A percentile compares a stretch with the other conserved stretches of the same genome.
These are phyloP conservation scores for Corythornis vintsioides DNA, from an alignment of 2,113 vertebrate genomes.

Conservation along the genomic window DNA sequence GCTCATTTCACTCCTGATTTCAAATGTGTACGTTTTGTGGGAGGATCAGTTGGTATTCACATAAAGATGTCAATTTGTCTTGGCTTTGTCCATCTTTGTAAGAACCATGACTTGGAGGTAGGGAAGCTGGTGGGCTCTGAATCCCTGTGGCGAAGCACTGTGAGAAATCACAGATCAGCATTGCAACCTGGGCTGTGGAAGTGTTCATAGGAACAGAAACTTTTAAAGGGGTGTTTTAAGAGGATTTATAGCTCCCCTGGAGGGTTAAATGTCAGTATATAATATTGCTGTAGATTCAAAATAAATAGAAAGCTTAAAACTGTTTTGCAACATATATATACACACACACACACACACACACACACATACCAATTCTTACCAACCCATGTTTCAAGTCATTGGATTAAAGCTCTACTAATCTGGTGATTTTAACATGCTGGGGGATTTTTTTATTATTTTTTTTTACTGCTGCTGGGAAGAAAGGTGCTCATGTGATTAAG, in stretches of 20 bases:
- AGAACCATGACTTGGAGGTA: not conserved
- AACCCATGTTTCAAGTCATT: not conserved
- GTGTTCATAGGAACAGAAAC: not conserved
- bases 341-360: no score
- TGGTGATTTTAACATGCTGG: not conserved
- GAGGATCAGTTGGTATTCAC: not conserved
- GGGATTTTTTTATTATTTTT: not conserved
- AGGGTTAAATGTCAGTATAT: not conserved
- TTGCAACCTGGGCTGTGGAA: not conserved
- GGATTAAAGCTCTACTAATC: not conserved
- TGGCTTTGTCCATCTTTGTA: not conserved
- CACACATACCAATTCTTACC: not conserved
- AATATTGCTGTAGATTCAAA: not conserved
- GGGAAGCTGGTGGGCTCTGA: not conserved
- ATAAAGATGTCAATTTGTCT: constrained; percentile 1
- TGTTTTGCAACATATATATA: not conserved
- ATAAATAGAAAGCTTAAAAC: not conserved
- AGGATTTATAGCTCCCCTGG: not conserved
- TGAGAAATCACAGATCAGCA: not conserved
- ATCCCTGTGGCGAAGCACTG: not conserved
- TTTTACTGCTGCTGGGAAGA: constrained; percentile 14
- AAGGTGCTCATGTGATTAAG: constrained; percentile 29
- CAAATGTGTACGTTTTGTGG: not conserved
- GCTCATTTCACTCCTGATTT: not conserved
- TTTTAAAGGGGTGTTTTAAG: not conserved